Conservation (phyloP, 2,888 invertebrate genomes). For the Nomada hirtipes region DNA sequence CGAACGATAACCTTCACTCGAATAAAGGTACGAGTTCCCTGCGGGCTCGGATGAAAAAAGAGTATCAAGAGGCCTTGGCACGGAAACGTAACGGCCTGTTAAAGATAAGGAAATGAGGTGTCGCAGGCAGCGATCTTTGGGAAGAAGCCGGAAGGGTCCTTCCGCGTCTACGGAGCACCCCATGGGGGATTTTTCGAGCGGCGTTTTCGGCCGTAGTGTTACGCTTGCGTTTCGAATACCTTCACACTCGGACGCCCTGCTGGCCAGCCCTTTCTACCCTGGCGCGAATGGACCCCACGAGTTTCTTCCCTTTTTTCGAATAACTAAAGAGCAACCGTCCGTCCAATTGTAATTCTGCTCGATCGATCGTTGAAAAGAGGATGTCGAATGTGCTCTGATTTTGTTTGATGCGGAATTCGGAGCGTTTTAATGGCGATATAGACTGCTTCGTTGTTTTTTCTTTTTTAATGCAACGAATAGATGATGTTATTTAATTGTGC, state of each 20-base stretch:
- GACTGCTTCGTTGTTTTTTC: too few species aligned
- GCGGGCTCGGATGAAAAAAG: constrained; percentile 37
- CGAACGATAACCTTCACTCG: not conserved
- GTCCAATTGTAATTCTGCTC: constrained; percentile 54
- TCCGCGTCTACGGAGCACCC: constrained; percentile 63
- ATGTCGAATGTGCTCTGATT: constrained; percentile 12
- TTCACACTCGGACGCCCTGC: constrained; percentile 81
- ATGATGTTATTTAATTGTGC: too few species aligned
- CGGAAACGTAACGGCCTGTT: constrained; percentile 82
- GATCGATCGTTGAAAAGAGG: constrained; percentile 36
- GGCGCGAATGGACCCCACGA: constrained; percentile 50
- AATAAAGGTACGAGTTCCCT: not conserved
- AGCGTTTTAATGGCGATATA: not conserved
- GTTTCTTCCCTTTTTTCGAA: constrained; percentile 63
- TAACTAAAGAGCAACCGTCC: constrained; percentile 61
- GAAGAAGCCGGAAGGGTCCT: constrained; percentile 75
- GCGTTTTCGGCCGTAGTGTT: constrained; percentile 56
- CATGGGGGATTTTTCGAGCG: constrained; percentile 74
- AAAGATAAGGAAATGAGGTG: constrained; percentile 85
- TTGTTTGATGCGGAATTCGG: not conserved
- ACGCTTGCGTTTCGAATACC: constrained; percentile 78
- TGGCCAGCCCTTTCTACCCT: constrained; percentile 74
- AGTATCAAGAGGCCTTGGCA: constrained; percentile 61
- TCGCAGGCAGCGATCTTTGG: constrained; percentile 76
- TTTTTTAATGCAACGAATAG: too few species aligned